These are phyloP conservation scores for Drosophila birchii DNA, from an alignment of 2,888 invertebrate species.

Conservation along the genomic window DNA sequence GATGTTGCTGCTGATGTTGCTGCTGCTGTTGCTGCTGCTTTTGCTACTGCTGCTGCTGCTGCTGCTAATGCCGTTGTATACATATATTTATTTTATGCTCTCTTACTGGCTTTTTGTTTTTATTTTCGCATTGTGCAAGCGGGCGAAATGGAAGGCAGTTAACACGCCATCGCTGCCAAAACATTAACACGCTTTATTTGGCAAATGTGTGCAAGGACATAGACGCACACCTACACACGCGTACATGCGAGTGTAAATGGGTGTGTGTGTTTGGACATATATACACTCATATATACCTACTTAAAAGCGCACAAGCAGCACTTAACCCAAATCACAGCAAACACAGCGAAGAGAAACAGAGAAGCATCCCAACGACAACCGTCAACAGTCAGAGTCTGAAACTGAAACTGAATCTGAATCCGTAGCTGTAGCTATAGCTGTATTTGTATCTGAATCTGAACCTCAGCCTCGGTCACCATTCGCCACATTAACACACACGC, in stretches of 20 bases:
- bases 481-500: slow-evolving; percentile 61
- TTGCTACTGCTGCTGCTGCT: slow-evolving; percentile 3
- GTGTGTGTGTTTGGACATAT: slow-evolving; percentile 14
- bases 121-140: slow-evolving; percentile 63
- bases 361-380: slow-evolving; percentile 53
- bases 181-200: slow-evolving; percentile 81
- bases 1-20: slow-evolving; percentile 5
- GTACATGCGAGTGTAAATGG: slow-evolving; percentile 24
- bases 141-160: slow-evolving; percentile 77
- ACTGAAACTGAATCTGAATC: slow-evolving; percentile 34
- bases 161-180: slow-evolving; percentile 76
- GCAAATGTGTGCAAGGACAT: slow-evolving; percentile 76
- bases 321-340: slow-evolving; percentile 77
- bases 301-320: slow-evolving; percentile 77
- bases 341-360: slow-evolving; percentile 44
- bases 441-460: slow-evolving; percentile 25
- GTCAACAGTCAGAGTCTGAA: slow-evolving; percentile 47
- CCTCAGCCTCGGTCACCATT: slow-evolving; percentile 63
- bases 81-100: slow-evolving; percentile 56
- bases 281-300: slow-evolving; percentile 60
- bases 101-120: slow-evolving; percentile 47
- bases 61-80: slow-evolving; percentile 24
- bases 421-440: slow-evolving; percentile 10
- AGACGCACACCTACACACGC: slow-evolving; percentile 28
- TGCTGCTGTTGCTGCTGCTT: slow-evolving; percentile 27